These are phyloP conservation scores for Festucalex cinctus DNA, from an alignment of 2,113 vertebrate species.

Conservation along the genomic window DNA sequence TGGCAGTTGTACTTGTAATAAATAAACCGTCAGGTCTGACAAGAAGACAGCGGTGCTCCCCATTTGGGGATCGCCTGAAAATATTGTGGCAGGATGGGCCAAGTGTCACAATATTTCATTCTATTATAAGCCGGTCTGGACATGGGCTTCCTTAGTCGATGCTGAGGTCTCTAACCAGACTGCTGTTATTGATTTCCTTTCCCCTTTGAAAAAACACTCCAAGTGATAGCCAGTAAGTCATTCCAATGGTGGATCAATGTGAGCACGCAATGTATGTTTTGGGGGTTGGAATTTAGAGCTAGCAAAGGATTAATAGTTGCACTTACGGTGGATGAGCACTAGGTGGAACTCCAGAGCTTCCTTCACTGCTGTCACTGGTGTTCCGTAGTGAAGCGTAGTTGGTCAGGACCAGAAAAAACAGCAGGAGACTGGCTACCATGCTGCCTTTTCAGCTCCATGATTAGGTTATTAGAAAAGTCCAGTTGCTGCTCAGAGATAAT, in stretches of 20 bases:
- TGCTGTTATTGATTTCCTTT: constrained; percentile 69
- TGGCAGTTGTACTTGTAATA: constrained; percentile 14
- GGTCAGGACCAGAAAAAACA: not conserved
- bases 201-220: constrained; percentile 64
- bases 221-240: constrained; percentile 73
- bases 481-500: not conserved
- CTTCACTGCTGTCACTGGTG: not conserved
- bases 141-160: constrained; percentile 65
- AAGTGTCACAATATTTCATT: constrained; percentile 23
- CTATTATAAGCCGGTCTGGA: constrained; percentile 36
- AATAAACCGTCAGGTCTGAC: constrained; percentile 48
- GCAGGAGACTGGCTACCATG: not conserved
- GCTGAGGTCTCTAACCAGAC: constrained; percentile 72
- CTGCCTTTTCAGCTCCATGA: not conserved
- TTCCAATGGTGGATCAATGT: constrained; percentile 68
- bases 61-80: constrained; percentile 48
- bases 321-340: constrained; percentile 37
- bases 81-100: constrained; percentile 31
- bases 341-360: constrained; percentile 62
- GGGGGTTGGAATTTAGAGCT: constrained; percentile 46
- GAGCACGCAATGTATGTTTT: constrained; percentile 62
- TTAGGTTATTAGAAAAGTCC: no score
- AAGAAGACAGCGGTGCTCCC: constrained; percentile 29
- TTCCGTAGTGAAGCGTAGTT: not conserved
- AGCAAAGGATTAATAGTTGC: constrained; percentile 8